These are phyloP conservation scores for Pseudanteris insignis DNA, from an alignment of 2,888 invertebrate species.

Conservation along the genomic window DNA sequence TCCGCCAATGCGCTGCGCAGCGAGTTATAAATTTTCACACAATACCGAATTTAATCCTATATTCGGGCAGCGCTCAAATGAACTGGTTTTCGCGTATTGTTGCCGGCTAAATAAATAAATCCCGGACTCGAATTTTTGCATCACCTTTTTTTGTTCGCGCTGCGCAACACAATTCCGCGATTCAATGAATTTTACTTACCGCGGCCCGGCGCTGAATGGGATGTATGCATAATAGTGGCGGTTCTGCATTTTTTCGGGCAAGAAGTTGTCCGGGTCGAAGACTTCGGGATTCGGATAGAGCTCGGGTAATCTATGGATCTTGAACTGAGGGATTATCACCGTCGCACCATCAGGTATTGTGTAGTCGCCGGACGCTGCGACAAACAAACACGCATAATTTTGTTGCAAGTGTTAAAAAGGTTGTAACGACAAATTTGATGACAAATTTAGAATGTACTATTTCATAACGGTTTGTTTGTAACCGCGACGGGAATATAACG, in stretches of 20 bases:
- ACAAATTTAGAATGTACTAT: conserved; percentile 16
- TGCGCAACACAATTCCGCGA: conserved; percentile 21
- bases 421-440: conserved; percentile 11
- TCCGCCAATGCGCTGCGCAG: background rate
- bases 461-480: conserved; percentile 14
- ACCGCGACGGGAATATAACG: conserved; percentile 6
- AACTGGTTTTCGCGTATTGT: conserved; percentile 23
- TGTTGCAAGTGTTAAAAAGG: conserved; percentile 37
- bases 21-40: conserved; percentile 9
- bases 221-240: conserved; percentile 85
- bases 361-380: conserved; percentile 73
- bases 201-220: conserved; percentile 84
- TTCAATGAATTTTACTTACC: conserved; percentile 58
- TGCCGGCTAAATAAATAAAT: conserved; percentile 19
- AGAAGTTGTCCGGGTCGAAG: conserved; percentile 87
- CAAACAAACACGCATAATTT: too few species aligned
- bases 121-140: background rate
- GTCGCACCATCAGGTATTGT: conserved; percentile 77
- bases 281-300: conserved; percentile 80
- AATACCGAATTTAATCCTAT: conserved; percentile 14
- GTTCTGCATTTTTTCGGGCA: conserved; percentile 79
- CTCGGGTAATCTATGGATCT: conserved; percentile 76
- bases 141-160: background rate
- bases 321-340: conserved; percentile 73
- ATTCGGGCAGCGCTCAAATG: conserved; percentile 13